A percentile compares a stretch with the other conserved stretches of the same genome.
Conservation (phyloP, 2,113 vertebrate genomes). For the Anguilla japonica region DNA sequence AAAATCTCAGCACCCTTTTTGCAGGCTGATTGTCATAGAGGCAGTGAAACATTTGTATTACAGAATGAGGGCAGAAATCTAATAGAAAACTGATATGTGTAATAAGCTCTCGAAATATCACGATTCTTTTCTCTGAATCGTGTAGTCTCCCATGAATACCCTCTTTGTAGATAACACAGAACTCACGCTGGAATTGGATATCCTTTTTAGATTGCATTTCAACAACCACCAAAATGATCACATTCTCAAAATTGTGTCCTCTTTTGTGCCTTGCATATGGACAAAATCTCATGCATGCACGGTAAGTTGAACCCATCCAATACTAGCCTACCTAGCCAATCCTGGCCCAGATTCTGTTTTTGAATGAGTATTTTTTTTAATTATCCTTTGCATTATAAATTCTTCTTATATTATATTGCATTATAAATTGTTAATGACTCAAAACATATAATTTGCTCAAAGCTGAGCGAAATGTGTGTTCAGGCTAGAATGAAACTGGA, state of each 20-base stretch:
- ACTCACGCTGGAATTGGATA: not conserved
- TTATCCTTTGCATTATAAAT: too few relatives aligned
- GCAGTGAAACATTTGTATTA: not conserved
- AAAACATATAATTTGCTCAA: slow-evolving; percentile 51
- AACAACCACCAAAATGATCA: not conserved
- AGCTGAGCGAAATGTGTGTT: not conserved
- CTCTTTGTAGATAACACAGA: not conserved
- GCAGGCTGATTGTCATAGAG: not conserved
- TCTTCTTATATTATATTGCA: too few relatives aligned
- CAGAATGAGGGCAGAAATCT: not conserved
- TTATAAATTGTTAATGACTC: slow-evolving; percentile 60
- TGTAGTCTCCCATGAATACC: not conserved
- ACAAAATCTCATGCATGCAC: not conserved
- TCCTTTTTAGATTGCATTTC: not conserved
- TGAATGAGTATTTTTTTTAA: too few relatives aligned
- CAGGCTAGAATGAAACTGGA: slow-evolving; percentile 35
- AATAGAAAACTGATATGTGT: not conserved
- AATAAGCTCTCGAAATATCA: not conserved
- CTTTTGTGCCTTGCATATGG: not conserved
- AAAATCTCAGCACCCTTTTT: not conserved
- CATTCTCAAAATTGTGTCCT: not conserved
- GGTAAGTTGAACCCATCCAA: not conserved
- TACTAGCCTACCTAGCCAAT: not conserved
- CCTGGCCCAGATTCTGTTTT: not conserved
- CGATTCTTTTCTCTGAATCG: not conserved